Evolutionary conservation across 2,888 invertebrate genomes (phyloP).

Genomic region (Tenthredo scrophulariae): DNA sequence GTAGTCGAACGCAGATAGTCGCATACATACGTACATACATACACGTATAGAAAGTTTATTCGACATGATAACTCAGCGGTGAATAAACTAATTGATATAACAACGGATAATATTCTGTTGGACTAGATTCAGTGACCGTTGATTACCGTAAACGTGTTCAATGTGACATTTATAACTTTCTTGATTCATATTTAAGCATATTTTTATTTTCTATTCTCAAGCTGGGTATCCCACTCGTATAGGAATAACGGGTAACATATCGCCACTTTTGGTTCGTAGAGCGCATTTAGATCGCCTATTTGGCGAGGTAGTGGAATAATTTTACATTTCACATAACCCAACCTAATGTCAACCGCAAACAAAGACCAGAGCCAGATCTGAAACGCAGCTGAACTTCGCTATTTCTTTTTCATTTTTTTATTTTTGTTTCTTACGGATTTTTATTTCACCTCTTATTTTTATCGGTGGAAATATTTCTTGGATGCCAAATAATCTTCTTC

Average conservation of each 20-base stretch:
- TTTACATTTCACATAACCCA: slow-evolving; percentile 68
- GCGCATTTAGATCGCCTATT: slow-evolving; percentile 75
- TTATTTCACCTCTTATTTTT: neutral
- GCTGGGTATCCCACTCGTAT: slow-evolving; percentile 35
- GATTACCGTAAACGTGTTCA: neutral
- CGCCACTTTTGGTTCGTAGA: slow-evolving; percentile 74
- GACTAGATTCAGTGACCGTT: neutral
- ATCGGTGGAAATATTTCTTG: neutral
- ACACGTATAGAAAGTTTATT: neutral
- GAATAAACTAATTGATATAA: neutral
- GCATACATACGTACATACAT: too few species aligned
- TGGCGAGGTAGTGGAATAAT: slow-evolving; percentile 72
- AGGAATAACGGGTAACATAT: slow-evolving; percentile 74
- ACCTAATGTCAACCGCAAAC: slow-evolving; percentile 39
- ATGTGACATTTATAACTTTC: neutral
- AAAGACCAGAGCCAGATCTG: slow-evolving; percentile 11
- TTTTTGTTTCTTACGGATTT: neutral
- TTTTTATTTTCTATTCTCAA: slow-evolving; percentile 14
- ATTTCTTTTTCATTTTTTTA: neutral
- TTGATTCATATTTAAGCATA: slow-evolving; percentile 8
- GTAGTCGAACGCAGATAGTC: neutral
- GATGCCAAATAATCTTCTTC: neutral
- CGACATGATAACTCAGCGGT: neutral
- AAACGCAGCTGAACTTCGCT: neutral
- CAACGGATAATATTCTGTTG: neutral